Conservation (phyloP, 2,113 vertebrate genomes). For the Pyrgilauda ruficollis region DNA sequence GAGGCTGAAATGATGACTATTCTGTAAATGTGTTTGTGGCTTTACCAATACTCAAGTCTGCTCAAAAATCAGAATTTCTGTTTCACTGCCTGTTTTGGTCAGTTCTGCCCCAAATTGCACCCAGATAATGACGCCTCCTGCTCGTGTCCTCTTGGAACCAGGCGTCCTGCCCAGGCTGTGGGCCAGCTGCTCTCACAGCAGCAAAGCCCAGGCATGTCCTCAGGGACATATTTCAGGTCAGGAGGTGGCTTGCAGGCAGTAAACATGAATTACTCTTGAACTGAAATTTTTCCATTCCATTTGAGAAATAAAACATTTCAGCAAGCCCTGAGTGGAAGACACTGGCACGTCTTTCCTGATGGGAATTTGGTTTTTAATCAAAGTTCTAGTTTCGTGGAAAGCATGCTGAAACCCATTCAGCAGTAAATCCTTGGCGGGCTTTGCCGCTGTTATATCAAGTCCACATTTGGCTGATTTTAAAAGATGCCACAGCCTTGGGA, state of each 20-base stretch:
- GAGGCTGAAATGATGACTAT: neutral
- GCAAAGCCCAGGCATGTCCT: neutral
- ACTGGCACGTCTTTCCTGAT: neutral
- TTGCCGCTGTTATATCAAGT: neutral
- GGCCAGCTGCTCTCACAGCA: neutral
- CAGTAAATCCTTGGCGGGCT: neutral
- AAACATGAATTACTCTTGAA: neutral
- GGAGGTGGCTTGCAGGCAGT: neutral
- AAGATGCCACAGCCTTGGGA: neutral
- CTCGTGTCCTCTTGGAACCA: accelerated
- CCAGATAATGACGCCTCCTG: neutral
- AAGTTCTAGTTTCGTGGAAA: neutral
- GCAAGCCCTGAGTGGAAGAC: neutral
- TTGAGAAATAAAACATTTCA: neutral
- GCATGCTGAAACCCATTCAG: neutral
- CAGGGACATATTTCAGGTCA: neutral
- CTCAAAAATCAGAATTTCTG: neutral
- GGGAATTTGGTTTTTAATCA: neutral
- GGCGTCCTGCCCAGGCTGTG: neutral
- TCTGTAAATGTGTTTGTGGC: neutral
- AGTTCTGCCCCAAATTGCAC: neutral
- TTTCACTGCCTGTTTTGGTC: neutral
- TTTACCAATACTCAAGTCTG: neutral
- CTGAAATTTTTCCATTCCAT: neutral
- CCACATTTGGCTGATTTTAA: constrained; percentile 2